Percentiles rank a stretch among this genome's conserved stretches.
Conservation (phyloP, 2,888 invertebrate genomes). For the Nebria salina region DNA sequence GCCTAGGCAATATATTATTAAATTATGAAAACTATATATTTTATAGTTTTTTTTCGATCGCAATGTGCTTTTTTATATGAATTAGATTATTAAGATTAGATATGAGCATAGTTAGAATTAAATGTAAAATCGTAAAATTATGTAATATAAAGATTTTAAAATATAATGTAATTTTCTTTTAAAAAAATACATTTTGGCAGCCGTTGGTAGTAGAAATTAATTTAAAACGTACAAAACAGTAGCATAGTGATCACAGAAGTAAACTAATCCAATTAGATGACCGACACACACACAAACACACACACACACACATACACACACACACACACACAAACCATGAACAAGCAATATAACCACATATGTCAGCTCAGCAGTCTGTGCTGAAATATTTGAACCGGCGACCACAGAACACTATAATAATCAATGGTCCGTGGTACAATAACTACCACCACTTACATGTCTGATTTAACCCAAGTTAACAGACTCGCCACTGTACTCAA, state of each 20-base stretch:
- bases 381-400: background rate
- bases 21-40: too few species aligned
- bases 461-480: constrained; percentile 3
- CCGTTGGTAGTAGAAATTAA: background rate
- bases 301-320: too few species aligned
- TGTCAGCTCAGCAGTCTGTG: background rate
- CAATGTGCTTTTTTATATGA: too few species aligned
- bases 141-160: too few species aligned
- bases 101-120: background rate
- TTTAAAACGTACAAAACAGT: background rate
- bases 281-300: too few species aligned
- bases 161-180: background rate
- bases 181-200: background rate
- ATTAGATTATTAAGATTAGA: background rate
- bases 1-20: too few species aligned
- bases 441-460: constrained; percentile 12
- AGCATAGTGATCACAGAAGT: background rate
- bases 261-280: background rate
- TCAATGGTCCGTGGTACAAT: constrained; percentile 19
- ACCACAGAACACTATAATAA: constrained; percentile 13
- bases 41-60: too few species aligned
- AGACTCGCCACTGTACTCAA: background rate
- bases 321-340: background rate
- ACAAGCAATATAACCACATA: background rate
- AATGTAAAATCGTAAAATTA: too few species aligned